A percentile compares a stretch with the other conserved stretches of the same genome.
Conservation (phyloP, 2,888 invertebrate species). For the Hanleya hanleyi region DNA sequence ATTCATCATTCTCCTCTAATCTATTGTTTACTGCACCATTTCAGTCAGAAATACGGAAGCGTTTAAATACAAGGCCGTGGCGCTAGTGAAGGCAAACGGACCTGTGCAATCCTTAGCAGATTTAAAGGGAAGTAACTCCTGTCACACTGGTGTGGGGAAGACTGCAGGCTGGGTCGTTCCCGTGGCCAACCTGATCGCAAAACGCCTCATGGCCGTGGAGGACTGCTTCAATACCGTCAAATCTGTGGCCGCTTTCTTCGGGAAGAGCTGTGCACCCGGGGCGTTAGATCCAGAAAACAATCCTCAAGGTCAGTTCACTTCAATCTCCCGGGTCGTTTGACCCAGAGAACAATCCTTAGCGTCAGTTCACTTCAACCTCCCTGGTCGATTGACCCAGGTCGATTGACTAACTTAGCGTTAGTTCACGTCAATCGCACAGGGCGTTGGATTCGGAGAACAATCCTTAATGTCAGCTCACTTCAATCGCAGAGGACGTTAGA, state of each 20-base stretch:
- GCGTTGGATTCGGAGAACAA: too few relatives aligned
- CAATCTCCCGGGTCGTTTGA: too few relatives aligned
- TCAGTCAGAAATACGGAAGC: constrained; percentile 10
- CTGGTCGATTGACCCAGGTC: too few relatives aligned
- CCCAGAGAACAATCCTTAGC: too few relatives aligned
- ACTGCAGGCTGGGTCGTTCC: constrained; percentile 95
- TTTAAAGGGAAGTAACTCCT: constrained; percentile 25
- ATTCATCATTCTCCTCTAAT: too few relatives aligned
- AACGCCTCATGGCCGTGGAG: constrained; percentile 79
- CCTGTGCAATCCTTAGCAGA: constrained; percentile 10
- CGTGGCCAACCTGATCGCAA: constrained; percentile 87
- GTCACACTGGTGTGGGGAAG: constrained; percentile 83
- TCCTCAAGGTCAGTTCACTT: constrained; percentile 74
- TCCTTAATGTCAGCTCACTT: too few relatives aligned
- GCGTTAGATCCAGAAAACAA: constrained; percentile 91
- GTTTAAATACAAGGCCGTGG: constrained; percentile 32
- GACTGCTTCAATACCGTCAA: constrained; percentile 97
- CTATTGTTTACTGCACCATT: too few relatives aligned
- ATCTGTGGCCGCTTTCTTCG: constrained; percentile 90
- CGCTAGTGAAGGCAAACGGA: constrained; percentile 15
- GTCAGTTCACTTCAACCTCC: too few relatives aligned
- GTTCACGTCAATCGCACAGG: too few relatives aligned
- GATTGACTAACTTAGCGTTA: too few relatives aligned
- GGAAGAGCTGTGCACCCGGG: constrained; percentile 92
- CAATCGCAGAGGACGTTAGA: too few relatives aligned